Conservation (phyloP, 2,888 invertebrate genomes). For the Rhagonycha fulva region DNA sequence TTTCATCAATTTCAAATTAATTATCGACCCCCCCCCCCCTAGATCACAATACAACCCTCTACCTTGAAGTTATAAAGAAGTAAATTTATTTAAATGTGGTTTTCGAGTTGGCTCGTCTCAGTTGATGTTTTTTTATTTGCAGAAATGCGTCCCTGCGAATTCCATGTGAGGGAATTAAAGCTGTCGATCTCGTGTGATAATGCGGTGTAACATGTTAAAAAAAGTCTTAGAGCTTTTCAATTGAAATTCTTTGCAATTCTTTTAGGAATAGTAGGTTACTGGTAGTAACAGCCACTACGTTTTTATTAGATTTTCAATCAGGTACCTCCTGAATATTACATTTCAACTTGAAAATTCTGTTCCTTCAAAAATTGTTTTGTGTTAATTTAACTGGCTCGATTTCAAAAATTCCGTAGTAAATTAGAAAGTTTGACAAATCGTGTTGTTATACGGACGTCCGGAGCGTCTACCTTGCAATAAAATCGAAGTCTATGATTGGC, state of each 20-base stretch:
- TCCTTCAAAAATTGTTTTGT: background rate
- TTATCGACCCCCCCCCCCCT: background rate
- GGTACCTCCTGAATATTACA: background rate
- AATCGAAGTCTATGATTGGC: background rate
- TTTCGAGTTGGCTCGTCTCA: background rate
- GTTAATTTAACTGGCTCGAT: background rate
- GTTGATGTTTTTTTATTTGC: background rate
- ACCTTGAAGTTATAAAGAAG: background rate
- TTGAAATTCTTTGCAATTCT: background rate
- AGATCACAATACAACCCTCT: background rate
- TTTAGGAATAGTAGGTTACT: background rate
- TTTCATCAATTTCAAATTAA: too few relatives aligned
- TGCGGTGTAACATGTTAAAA: background rate
- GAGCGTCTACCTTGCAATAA: background rate
- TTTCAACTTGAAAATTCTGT: too few relatives aligned
- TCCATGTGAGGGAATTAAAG: constrained; percentile 2
- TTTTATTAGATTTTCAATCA: background rate
- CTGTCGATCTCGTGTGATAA: constrained; percentile 1
- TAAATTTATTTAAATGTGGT: background rate
- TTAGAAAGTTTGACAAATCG: background rate
- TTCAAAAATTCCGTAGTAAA: background rate
- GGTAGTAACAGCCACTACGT: background rate
- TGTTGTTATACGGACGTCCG: background rate
- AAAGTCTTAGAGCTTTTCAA: background rate
- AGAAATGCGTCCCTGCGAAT: background rate